Conservation (phyloP, 2,113 vertebrate genomes). For the Urocynchramus pylzowi region DNA sequence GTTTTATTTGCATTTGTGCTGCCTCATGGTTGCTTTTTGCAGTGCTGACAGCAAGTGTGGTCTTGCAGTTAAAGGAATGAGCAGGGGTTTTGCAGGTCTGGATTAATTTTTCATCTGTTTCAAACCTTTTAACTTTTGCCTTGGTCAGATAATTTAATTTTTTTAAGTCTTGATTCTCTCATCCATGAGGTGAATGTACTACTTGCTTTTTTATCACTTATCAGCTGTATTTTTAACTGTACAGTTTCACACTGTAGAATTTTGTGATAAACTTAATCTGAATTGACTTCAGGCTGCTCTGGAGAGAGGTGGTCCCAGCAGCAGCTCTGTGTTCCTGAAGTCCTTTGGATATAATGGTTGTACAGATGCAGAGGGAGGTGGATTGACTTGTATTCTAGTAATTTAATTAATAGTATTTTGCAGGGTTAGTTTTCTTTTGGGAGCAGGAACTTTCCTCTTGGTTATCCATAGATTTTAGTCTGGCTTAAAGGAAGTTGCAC, state of each 20-base stretch:
- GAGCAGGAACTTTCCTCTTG: neutral
- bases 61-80: neutral
- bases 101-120: neutral
- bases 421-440: neutral
- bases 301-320: neutral
- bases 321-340: neutral
- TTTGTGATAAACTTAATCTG: neutral
- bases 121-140: neutral
- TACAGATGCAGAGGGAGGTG: neutral
- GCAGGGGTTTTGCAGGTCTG: neutral
- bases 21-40: neutral
- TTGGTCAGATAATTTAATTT: neutral
- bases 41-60: neutral
- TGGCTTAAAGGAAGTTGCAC: neutral
- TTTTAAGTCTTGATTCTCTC: neutral
- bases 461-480: neutral
- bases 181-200: neutral
- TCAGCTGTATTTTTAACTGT: neutral
- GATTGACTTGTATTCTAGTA: neutral
- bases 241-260: neutral
- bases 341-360: neutral
- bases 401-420: neutral
- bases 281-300: neutral
- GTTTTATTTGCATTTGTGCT: constrained; percentile 4
- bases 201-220: neutral